Conservation (phyloP, 2,888 invertebrate species). For the Tachina lurida region DNA sequence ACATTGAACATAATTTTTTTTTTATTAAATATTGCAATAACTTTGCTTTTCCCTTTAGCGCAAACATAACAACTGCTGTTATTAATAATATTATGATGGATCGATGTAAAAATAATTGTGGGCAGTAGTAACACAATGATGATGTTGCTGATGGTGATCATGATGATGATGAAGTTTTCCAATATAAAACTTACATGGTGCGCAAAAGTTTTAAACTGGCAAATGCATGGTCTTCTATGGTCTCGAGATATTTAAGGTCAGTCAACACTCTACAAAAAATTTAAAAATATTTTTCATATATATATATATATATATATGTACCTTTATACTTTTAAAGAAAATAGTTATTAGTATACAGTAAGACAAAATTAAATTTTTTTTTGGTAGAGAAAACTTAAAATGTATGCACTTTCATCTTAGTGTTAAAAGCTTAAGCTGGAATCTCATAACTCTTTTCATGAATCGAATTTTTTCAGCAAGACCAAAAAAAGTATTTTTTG, state of each 20-base stretch:
- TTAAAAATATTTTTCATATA: neutral
- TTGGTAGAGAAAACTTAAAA: too few species aligned
- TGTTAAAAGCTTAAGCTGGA: too few species aligned
- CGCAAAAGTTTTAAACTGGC: slow-evolving; percentile 77
- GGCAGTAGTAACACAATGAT: neutral
- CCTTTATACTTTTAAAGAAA: neutral
- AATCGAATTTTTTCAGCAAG: too few species aligned
- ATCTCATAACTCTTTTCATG: too few species aligned
- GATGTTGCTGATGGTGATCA: neutral
- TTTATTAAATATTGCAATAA: too few species aligned
- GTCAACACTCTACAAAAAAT: slow-evolving; percentile 75
- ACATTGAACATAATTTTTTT: too few species aligned
- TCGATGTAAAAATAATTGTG: neutral
- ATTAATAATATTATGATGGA: neutral
- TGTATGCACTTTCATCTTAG: too few species aligned
- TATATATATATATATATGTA: too few species aligned
- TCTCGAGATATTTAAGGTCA: slow-evolving; percentile 79
- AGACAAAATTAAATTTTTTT: too few species aligned
- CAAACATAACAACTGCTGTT: neutral
- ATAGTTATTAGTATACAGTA: neutral
- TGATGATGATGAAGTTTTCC: neutral
- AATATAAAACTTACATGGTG: slow-evolving; percentile 77
- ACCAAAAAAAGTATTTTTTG: too few species aligned
- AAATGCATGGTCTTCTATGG: slow-evolving; percentile 81
- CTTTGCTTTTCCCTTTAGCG: too few species aligned